phyloP scores from a whole-genome alignment of 2,113 vertebrate species.

The Hypanus sabinus region DNA sequence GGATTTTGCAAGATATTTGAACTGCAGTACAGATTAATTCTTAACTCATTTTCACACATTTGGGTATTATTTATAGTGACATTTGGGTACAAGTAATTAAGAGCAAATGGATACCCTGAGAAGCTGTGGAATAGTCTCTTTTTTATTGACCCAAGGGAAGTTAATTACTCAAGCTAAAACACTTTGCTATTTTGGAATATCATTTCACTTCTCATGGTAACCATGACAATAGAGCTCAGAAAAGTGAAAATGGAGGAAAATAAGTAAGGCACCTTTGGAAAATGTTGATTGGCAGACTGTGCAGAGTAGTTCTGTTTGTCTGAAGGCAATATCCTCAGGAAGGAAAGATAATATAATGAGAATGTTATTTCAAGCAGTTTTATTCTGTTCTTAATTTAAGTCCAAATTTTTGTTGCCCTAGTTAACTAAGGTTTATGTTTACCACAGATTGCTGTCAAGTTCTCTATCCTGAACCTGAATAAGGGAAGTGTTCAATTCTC shows the following conservation, averaged over 20 bases:
- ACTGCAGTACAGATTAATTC: neutral
- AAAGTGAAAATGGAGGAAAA: neutral
- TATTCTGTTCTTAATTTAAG: neutral
- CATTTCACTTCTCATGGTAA: neutral
- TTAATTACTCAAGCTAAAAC: conserved; percentile 14
- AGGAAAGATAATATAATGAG: neutral
- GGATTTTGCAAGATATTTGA: neutral
- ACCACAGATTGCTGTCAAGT: neutral
- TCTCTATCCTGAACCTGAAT: neutral
- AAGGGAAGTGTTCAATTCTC: neutral
- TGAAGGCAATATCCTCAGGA: neutral
- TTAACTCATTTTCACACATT: neutral
- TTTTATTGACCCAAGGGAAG: neutral
- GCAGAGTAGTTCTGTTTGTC: neutral
- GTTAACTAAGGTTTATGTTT: neutral
- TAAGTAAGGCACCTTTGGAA: neutral
- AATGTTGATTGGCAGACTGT: neutral
- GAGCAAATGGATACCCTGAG: neutral
- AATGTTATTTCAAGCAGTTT: neutral
- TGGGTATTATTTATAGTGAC: neutral
- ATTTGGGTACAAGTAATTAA: neutral
- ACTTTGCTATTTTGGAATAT: neutral
- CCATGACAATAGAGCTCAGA: neutral
- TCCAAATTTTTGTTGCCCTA: neutral
- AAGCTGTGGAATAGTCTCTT: neutral